Base-by-base conservation (phyloP, 2,888 invertebrate genomes). In the Synergus gifuensis region DNA sequence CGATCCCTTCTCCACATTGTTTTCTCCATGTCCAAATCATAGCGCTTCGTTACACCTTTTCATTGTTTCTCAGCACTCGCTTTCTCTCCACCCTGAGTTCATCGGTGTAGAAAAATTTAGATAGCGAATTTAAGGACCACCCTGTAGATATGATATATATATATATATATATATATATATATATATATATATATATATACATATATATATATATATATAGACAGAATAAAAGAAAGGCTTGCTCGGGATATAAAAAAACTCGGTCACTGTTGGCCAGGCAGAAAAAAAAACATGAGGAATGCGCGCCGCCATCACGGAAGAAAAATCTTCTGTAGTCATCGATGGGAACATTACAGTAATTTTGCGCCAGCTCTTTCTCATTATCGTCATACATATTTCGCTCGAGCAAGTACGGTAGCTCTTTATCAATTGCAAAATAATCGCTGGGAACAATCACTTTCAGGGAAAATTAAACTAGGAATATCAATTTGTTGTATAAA, bases 41-140 rank as follows among this genome's bases (percentile, higher is more conserved):
- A 69, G 46, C 69, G 69, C 69, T 69, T 69, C 69, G 69, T 69
- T 69, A 69, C 46, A 69, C 69, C 69, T 69, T 69, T 69, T 69
- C 69, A 69, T 69, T 69, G 49, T 69, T 69, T 69, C 49, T 69
- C 69, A 46, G 46, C 69, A 49, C 28, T 69, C 69, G 69, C 69
- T 69, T 49, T 69, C 69, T 49, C 69, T 69, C 46, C 49, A 69
- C n/a, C 46, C 58, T 49, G 69, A 46, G 28, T 28, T 69, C 69
- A 69, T 49, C 49, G 69, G 28, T 36, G 69, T 49, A 69, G 49
- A 69, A 69, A 69, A 69, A 69, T 69, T 69, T 69, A 69, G 69
- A 69, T 69, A 69, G 69, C 49, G 49, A 69, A 69, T 69, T 69
- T 36, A 36, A 69, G 49, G 69, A 69, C 49, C 28, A 49, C 28